Base-by-base conservation (phyloP, 2,888 invertebrate genomes). In the Cylindroiulus punctatus region DNA sequence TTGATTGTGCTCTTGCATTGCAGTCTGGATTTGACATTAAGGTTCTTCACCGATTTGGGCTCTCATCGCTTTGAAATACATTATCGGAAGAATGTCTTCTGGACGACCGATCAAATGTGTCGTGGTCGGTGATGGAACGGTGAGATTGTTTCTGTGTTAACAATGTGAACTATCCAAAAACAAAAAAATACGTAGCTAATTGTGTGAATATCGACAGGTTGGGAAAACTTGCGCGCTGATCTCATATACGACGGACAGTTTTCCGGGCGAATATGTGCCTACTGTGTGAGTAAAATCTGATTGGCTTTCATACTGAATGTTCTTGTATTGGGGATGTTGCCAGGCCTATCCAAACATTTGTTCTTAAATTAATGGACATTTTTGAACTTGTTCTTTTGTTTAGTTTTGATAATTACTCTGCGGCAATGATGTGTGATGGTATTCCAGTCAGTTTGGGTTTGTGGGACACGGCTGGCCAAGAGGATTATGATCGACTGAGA, bases 381-480 rank as follows among this genome's bases (percentile, higher is more conserved):
- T 30, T 82, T 82, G 32, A 30, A 4, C 30, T 22, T 22, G n/a
- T 82, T 82, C 4, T 5, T 85, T 86, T 44, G 87, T 89, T 32
- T 90, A 97, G 98, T 90, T 99, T 99, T 92, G 99, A 99, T 92
- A 99, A 99, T 92, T 99, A 99, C 91, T 98, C 98, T 82, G 98
- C 98, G 84, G 98, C 98, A 84, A 97, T 99, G 97, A 97, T 97
- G 89, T 98, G 98, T 87, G 99, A 99, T 92, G 97, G 98, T 88
- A 97, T 98, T 89, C 97, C 98, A 88, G 98, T 99, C 19, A 98
- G 97, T 89, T 92, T 99, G 89, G 98, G 98, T 22, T 92, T 99
- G 85, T 99, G 99, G 99, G 99, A 99, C 92, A 99, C 98, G 5
- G 98, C 98, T 22, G 97, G 97, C 26, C 98, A 99, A 92, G 98